These are phyloP conservation scores for Palythoa grandis DNA, from an alignment of 92 coral and sea anemone genomes.

Conservation along the genomic window DNA sequence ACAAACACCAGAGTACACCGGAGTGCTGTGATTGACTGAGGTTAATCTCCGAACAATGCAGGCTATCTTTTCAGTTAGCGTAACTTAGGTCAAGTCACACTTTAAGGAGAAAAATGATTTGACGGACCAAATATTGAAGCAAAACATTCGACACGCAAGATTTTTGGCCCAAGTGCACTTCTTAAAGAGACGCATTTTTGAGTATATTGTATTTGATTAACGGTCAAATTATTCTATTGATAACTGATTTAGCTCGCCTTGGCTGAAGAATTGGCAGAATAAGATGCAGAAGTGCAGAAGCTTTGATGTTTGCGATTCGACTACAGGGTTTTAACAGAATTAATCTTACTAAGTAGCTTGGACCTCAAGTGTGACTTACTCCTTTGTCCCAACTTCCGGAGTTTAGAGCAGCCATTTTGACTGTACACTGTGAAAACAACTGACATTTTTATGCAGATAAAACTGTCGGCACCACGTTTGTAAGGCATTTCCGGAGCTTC, in stretches of 20 bases:
- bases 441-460: neutral
- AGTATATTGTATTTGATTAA: no score
- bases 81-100: no score
- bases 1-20: no score
- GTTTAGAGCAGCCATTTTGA: neutral
- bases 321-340: neutral
- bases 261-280: neutral
- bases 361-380: neutral
- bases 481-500: neutral
- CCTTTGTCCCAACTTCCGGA: constrained; percentile 12
- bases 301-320: constrained; percentile 19
- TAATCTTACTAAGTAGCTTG: neutral
- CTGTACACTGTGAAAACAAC: neutral
- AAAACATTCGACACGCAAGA: no score
- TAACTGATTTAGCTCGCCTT: neutral
- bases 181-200: no score
- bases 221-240: neutral
- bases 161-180: no score
- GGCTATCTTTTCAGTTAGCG: no score
- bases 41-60: no score
- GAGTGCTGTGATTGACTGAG: no score
- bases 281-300: neutral
- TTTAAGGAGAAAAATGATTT: no score
- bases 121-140: no score
- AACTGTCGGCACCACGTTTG: neutral